Base-by-base conservation (phyloP, 2,113 vertebrate genomes). In the Pardalotus punctatus region DNA sequence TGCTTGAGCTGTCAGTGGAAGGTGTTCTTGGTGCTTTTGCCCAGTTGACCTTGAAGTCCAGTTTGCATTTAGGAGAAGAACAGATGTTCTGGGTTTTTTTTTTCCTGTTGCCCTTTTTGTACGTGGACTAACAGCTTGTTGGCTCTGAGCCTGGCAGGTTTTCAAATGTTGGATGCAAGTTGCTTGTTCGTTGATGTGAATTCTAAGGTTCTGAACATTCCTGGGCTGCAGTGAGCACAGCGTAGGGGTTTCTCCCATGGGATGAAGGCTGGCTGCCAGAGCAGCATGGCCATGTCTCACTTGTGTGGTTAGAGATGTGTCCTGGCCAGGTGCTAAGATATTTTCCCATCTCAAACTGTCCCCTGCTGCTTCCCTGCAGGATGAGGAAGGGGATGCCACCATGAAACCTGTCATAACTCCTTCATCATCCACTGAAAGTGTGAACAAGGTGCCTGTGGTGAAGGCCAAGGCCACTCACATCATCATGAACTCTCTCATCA, bases 401-500 rank as follows among this genome's bases (percentile, higher is more conserved):
- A 43, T 93, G 90, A 79, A 69, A 19, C 88, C 96, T 5, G 24
- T 96, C 65, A 35, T 96, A n/a, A 97, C 97, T 72, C 95, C 96
- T 50, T 70, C 96, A 35, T 87, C 96, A 0, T 79, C 98, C 81
- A 95, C 80, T 25, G 90, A 98, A 56, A 79, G 95, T 48, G 45
- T 92, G 87, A 96, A 97, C 82, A 98, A 98, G 96, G 97, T 95
- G 53, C 98, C 99, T 5, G 98, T 99, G 94, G 98, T 99, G 97
- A 99, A 99, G 98, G 98, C 99, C 73, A 99, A 99, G 97, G 99
- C 99, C 81, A 99, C 99, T 24, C 98, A 98, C 15, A 54, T 98
- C 97, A 98, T 99, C 97, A 99, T 99, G 99, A 99, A 79, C 96
- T 98, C 99, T 62, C 98, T 99, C 48, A 98, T 99, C 97, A 99